Evolutionary conservation across 2,113 vertebrate genomes (phyloP).

Genomic region (Harpagus bidentatus): DNA sequence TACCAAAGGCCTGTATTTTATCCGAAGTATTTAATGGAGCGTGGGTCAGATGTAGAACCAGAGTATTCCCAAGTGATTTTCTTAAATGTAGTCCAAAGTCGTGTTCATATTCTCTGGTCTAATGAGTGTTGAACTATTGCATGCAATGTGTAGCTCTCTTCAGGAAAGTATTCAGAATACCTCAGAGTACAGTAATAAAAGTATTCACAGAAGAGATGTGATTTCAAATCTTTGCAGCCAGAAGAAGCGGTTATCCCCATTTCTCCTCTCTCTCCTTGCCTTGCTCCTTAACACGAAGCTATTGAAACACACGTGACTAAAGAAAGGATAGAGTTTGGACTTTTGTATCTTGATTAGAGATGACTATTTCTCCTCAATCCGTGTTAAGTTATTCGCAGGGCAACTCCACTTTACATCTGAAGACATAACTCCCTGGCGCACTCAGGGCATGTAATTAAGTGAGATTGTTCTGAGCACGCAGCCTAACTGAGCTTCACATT

Average conservation of each 20-base stretch:
- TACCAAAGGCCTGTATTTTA: neutral
- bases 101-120: neutral
- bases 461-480: neutral
- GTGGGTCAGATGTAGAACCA: neutral
- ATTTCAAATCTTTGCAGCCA: neutral
- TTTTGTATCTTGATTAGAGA: neutral
- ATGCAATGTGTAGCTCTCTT: neutral
- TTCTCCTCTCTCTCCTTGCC: neutral
- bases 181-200: neutral
- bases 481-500: neutral
- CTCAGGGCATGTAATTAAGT: neutral
- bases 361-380: neutral
- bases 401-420: neutral
- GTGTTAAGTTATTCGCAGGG: neutral
- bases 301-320: neutral
- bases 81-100: neutral
- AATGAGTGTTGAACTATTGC: neutral
- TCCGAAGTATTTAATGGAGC: neutral
- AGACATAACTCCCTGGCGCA: neutral
- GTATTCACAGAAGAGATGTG: neutral
- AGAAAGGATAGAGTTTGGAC: neutral
- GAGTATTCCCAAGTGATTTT: neutral
- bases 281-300: neutral
- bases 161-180: neutral
- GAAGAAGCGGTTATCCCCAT: neutral